These are phyloP conservation scores for Apis mellifera DNA, from an alignment of 1,140 invertebrate genomes.

Conservation along the genomic window Amel_HAv3.1 CM009936.2:16270001-16270500, in stretches of 20 bases:
- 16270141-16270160: slow-evolving; percentile 65
- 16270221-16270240: slow-evolving; percentile 30
- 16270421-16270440: slow-evolving; percentile 59
- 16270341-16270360: neutral
- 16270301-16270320: too few species aligned
- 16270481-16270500: slow-evolving; percentile 3
- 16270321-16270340: neutral
- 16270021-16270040: slow-evolving; percentile 78
- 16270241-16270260: neutral
- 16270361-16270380: neutral
- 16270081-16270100: slow-evolving; percentile 64
- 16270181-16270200: slow-evolving; percentile 72
- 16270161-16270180: slow-evolving; percentile 73
- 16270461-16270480: slow-evolving; percentile 23
- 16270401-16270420: slow-evolving; percentile 67
- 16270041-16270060: neutral
- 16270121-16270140: slow-evolving; percentile 69
- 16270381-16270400: slow-evolving; percentile 3
- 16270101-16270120: slow-evolving; percentile 76
- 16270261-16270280: neutral
- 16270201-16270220: slow-evolving; percentile 66
- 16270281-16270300: neutral
- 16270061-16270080: slow-evolving; percentile 46
- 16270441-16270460: slow-evolving; percentile 67
- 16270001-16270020: slow-evolving; percentile 82